These are phyloP conservation scores for Melangyna quadrimaculata DNA, from an alignment of 2,888 invertebrate species.

Conservation along the genomic window DNA sequence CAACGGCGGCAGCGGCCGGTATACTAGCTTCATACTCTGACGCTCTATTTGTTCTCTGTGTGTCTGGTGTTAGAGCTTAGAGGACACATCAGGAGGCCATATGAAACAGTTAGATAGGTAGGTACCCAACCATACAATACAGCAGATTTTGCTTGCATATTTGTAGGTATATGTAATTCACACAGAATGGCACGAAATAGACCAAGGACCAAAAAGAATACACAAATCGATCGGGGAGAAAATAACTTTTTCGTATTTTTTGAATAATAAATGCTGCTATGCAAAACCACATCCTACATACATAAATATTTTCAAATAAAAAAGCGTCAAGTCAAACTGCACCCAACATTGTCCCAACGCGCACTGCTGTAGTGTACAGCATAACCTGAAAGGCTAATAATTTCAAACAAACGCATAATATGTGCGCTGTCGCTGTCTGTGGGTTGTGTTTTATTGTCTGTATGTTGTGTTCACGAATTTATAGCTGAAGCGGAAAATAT, in stretches of 20 bases:
- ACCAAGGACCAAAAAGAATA: conserved; percentile 45
- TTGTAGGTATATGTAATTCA: conserved; percentile 41
- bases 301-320: conserved; percentile 29
- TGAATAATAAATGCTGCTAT: conserved; percentile 79
- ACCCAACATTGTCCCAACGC: neutral
- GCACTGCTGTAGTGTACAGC: too few species aligned
- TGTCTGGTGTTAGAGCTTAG: conserved; percentile 30
- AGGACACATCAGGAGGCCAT: conserved; percentile 28
- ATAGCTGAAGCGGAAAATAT: neutral
- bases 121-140: too few species aligned
- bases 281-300: conserved; percentile 77
- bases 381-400: neutral
- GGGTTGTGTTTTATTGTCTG: neutral
- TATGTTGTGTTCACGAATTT: neutral
- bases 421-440: neutral
- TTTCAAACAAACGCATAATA: neutral
- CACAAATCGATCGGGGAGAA: conserved; percentile 57
- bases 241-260: conserved; percentile 75
- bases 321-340: conserved; percentile 19
- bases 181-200: conserved; percentile 42
- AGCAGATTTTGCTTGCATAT: conserved; percentile 8
- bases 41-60: conserved; percentile 31
- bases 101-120: conserved; percentile 27
- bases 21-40: conserved; percentile 4
- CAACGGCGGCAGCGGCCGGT: neutral